A percentile compares a stretch with the other conserved stretches of the same genome.
Conservation (phyloP, 1,140 invertebrate genomes). For the Diorhabda sublineata region DNA sequence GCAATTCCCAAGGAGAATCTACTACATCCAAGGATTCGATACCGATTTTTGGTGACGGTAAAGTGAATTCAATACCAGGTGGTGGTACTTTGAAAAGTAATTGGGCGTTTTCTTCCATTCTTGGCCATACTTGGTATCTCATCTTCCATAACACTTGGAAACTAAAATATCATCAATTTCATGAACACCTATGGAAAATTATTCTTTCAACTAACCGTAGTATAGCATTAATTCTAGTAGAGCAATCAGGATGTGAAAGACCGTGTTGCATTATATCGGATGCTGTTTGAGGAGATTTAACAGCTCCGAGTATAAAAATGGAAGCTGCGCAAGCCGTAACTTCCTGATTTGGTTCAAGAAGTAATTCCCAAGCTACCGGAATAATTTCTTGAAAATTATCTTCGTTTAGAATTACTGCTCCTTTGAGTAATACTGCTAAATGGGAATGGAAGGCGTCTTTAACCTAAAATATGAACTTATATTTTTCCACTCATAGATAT, state of each 20-base stretch:
- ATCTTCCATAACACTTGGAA: constrained; percentile 96
- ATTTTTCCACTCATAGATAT: neutral
- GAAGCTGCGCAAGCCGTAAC: constrained; percentile 78
- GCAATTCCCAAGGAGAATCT: constrained; percentile 98
- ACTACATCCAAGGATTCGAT: constrained; percentile 90
- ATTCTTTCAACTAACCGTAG: constrained; percentile 58
- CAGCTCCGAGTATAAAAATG: constrained; percentile 87
- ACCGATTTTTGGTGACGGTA: constrained; percentile 98
- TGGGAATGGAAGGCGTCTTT: constrained; percentile 87
- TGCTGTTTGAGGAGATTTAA: constrained; percentile 83
- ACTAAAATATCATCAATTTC: constrained; percentile 41
- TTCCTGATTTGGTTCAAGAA: constrained; percentile 63
- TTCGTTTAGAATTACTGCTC: constrained; percentile 82
- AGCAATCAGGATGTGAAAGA: constrained; percentile 76
- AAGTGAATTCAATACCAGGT: constrained; percentile 96
- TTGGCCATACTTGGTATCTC: constrained; percentile 96
- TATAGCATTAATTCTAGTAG: constrained; percentile 72
- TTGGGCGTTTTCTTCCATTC: constrained; percentile 97
- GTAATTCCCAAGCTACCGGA: constrained; percentile 88
- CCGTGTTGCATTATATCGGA: constrained; percentile 83
- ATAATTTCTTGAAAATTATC: constrained; percentile 85
- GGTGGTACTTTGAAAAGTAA: constrained; percentile 95
- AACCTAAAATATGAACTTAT: constrained; percentile 50
- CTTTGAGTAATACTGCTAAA: constrained; percentile 85
- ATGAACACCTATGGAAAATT: neutral